Evolutionary conservation across 1,140 invertebrate species (phyloP), one percentile per base, ranked within the genome.

Genomic region (Eciton burchellii): DNA sequence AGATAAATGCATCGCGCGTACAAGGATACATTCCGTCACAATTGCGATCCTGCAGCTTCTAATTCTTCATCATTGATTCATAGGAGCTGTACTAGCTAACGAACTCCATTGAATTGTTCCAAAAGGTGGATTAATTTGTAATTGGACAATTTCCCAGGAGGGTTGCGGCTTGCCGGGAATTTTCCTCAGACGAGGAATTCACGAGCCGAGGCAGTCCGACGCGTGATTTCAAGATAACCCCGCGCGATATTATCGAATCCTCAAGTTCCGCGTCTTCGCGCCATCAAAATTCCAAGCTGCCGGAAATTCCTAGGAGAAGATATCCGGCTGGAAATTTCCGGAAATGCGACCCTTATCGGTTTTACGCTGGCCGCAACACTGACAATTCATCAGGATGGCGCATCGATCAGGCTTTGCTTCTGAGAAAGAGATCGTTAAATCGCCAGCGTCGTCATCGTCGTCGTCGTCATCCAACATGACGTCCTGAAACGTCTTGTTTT

Each of bases 361-460:
- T 76, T 76, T 76, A 76, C 59, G 29, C 9, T 3, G 35, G 29
- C 19, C 29, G 29, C 65, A 65, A 65, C 14, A 24, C 29, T 24
- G 52, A 65, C 62, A 63, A 63, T 63, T 63, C 43, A 63, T 63
- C 62, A n/a, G n/a, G 62, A 45, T 21, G 60, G 59, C 26, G 59
- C 16, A n/a, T 26, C 29, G n/a, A 29, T 29, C 19, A 66, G 26
- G 62, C 59, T 24, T 65, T 35, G 63, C 43, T 49, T 12, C 29
- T 52, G 35, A 76, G 59, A n/a, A n/a, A n/a, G 11, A 41, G 59
- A 54, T 76, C 59, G 26, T 76, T 76, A 76, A 76, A 76, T 76
- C 60, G 59, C 29, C n/a, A 19, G 3, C 19, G 14, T 59, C 21
- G 70, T 57, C 35, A 35, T 35, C 35, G 59, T 49, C 26, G n/a